phyloP scores from a whole-genome alignment of 2,113 vertebrate species.

The Planiliza haematocheilus region DNA sequence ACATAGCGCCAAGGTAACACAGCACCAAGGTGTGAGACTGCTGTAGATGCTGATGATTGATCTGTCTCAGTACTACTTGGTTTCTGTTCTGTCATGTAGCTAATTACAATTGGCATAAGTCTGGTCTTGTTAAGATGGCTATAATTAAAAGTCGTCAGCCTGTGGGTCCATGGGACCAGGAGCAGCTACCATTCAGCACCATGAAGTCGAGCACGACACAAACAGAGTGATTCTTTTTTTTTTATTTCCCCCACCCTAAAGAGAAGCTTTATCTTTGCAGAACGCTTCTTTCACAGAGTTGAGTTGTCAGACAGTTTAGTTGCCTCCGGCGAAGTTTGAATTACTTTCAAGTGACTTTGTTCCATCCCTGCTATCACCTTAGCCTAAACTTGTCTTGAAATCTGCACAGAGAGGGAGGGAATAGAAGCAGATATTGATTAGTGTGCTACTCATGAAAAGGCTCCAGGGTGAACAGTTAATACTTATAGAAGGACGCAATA shows the following conservation, averaged over 20 bases:
- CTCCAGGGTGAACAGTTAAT: conserved; percentile 51
- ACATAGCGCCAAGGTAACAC: too few relatives aligned
- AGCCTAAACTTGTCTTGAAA: conserved; percentile 75
- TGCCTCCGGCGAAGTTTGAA: conserved; percentile 69
- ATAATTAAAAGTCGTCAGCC: conserved; percentile 28
- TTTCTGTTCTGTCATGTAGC: conserved; percentile 23
- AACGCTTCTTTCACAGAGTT: conserved; percentile 39
- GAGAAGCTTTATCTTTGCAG: conserved; percentile 37
- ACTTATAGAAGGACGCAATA: conserved; percentile 26
- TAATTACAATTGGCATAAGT: conserved; percentile 39
- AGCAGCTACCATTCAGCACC: conserved; percentile 1
- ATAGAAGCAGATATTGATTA: conserved; percentile 62
- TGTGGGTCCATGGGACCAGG: conserved; percentile 19
- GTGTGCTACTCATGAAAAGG: conserved; percentile 44
- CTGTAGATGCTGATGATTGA: too few relatives aligned
- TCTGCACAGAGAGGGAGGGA: conserved; percentile 50
- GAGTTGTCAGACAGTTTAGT: conserved; percentile 62
- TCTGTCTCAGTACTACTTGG: background rate
- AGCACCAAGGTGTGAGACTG: too few relatives aligned
- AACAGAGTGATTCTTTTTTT: conserved; percentile 11
- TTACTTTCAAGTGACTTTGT: conserved; percentile 80
- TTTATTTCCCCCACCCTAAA: too few relatives aligned
- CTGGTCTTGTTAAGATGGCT: conserved; percentile 29
- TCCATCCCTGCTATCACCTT: conserved; percentile 66
- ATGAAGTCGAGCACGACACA: conserved; percentile 3